Base-by-base conservation (phyloP, 2,888 invertebrate species). In the Conchocele bisecta region DNA sequence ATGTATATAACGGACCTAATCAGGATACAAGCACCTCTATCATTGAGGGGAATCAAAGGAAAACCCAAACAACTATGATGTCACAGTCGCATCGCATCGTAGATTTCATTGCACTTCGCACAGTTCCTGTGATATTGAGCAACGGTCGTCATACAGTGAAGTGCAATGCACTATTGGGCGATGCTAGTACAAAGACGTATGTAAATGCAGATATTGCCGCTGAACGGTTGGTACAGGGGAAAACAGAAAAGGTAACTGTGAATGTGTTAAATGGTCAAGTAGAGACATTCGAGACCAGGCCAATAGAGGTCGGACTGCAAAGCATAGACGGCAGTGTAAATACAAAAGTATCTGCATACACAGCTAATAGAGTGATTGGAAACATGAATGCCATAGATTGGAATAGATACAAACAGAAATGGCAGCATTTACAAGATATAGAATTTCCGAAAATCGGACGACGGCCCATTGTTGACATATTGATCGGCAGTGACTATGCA, bases 141-240 rank as follows among this genome's bases (percentile, higher is more conserved):
- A 51, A 51, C 17, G 63, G 56, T 13, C 26, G 46, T 11, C 35
- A 41, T 26, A 48, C 33, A 11, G 0, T 73, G 1, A 54, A 65
- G 39, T 46, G 73, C 2, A 79, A 79, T 48, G 76, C 79, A 7
- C 20, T 76, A 31, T 37, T 79, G 15, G 75, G 67, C 60, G 79
- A 79, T 61, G 79, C 65, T 1, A 79, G 75, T 29, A 76, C 75
- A 11, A 63, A 66, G 33, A 74, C 76, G 17, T 76, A 75, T 46
- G 35, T 76, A 3, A 74, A 76, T 53, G 28, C 39, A 2, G 70
- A 73, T 39, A 63, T 70, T n/a, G 71, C 65, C 2, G 35, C 66
- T 7, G 68, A 76, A 35, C 46, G 65, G 9, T 73, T 67, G 3
- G 35, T 76, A 3, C 28, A 41, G 4, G 61, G 60, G 13, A 46